Base-by-base conservation (phyloP, 2,888 invertebrate species). In the Diarsia mendica region DNA sequence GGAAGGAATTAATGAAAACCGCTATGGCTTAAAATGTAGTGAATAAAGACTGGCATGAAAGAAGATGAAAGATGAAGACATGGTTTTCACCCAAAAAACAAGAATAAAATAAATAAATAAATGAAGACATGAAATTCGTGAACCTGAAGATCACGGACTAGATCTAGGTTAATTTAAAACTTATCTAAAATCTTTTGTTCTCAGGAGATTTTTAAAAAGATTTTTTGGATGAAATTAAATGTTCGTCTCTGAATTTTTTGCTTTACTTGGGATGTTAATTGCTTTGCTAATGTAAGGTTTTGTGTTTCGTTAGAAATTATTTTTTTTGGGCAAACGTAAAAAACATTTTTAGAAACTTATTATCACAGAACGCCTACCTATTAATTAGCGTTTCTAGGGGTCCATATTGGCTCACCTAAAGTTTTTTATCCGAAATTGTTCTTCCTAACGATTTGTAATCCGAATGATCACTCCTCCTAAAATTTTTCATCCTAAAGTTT, bases 91-190 rank as follows among this genome's bases (percentile, higher is more conserved):
- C n/a, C n/a, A n/a, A n/a, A n/a, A n/a, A 61, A 13, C 2, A 39
- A 11, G 11, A 61, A 55, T 13, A 15, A 15, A 11, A 23, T 0
- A 53, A n/a, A 55, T 10, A 23, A 55, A 23, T 3, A 20, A 1
- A 20, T 23, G 5, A 5, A 23, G 55, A 15, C 58, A 58, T 15
- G n/a, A 63, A 28, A 2, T 46, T 46, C 63, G 15, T 48, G 44
- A 55, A 48, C 9, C 64, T 51, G n/a, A 63, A 73, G 49, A 51
- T 58, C 23, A 64, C 60, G 58, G 46, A 23, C 39, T 64, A 68
- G 39, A 66, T 61, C 20, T 53, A 66, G 39, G 60, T 72, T 83
- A 83, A 83, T 80, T 80, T 72, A 80, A 83, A 83, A 51, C n/a
- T 61, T 78, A 83, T 80, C 72, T 68, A 5, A 65, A 75, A 64